A percentile compares a stretch with the other conserved stretches of the same genome.
Conservation (phyloP, 2,888 invertebrate species). For the Molanna angustata region DNA sequence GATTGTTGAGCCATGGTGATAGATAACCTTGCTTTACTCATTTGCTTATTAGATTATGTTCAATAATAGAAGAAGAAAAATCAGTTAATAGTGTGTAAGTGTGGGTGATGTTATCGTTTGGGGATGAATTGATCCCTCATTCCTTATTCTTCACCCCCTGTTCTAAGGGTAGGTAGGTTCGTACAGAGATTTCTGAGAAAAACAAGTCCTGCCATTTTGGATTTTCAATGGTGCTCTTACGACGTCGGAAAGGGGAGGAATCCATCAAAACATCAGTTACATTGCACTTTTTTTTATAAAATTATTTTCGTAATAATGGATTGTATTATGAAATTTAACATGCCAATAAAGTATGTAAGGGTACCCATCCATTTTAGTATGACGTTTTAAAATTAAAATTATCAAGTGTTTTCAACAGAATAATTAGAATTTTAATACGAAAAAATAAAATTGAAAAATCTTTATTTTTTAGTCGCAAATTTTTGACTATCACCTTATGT, state of each 20-base stretch:
- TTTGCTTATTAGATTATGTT: too few species aligned
- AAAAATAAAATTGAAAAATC: too few species aligned
- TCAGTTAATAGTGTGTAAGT: not conserved
- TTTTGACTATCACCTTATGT: too few species aligned
- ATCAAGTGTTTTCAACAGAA: too few species aligned
- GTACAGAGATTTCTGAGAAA: constrained; percentile 18
- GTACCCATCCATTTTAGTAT: too few species aligned
- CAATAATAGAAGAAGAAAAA: too few species aligned
- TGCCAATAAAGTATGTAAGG: too few species aligned
- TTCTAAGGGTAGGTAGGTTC: not conserved
- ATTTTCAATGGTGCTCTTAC: constrained; percentile 10
- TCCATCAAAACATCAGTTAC: constrained; percentile 31
- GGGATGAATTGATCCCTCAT: constrained; percentile 1
- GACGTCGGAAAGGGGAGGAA: constrained; percentile 6
- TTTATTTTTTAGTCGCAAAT: too few species aligned
- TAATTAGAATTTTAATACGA: too few species aligned
- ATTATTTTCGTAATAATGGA: not conserved
- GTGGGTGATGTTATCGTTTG: constrained; percentile 5
- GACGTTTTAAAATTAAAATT: too few species aligned
- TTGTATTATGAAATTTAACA: constrained; percentile 2
- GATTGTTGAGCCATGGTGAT: too few species aligned
- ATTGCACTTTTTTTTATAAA: constrained; percentile 24
- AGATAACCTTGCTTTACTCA: too few species aligned
- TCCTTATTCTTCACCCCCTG: not conserved
- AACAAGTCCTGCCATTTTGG: constrained; percentile 15